phyloP scores from a whole-genome alignment of 2,113 vertebrate genomes.

The Cynoglossus semilaevis region DNA sequence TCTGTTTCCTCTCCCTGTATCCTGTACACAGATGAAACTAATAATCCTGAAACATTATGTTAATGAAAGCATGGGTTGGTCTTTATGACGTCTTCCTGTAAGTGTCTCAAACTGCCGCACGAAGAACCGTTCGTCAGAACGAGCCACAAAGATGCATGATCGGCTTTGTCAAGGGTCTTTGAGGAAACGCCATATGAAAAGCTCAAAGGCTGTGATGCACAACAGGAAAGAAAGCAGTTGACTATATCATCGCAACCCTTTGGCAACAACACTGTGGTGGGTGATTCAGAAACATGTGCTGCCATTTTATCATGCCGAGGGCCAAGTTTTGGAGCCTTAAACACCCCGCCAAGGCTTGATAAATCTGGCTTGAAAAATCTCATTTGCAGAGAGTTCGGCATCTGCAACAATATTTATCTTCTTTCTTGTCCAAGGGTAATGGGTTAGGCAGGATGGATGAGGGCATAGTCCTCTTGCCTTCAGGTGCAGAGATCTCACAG shows the following conservation, averaged over 20 bases:
- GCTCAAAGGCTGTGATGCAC: conserved; percentile 56
- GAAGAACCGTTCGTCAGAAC: too few species aligned
- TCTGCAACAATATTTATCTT: conserved; percentile 91
- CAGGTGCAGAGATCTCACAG: conserved; percentile 81
- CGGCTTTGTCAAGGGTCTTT: conserved; percentile 6
- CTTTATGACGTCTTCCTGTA: too few species aligned
- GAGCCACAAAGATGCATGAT: conserved; percentile 2
- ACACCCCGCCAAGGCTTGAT: conserved; percentile 75
- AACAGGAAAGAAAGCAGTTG: conserved; percentile 56
- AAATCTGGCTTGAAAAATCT: conserved; percentile 75
- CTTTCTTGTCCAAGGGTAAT: conserved; percentile 88
- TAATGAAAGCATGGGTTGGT: too few species aligned
- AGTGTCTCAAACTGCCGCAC: too few species aligned
- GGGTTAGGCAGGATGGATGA: conserved; percentile 89
- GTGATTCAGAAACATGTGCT: conserved; percentile 73
- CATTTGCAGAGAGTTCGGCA: conserved; percentile 82
- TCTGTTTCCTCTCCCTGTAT: too few species aligned
- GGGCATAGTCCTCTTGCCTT: conserved; percentile 84
- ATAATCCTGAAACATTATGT: too few species aligned
- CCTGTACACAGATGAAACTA: too few species aligned
- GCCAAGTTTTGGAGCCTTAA: conserved; percentile 73
- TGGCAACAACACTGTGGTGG: conserved; percentile 68
- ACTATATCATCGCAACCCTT: conserved; percentile 73
- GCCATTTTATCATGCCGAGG: conserved; percentile 71
- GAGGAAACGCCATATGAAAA: conserved; percentile 30